Conservation (phyloP, 2,888 invertebrate genomes). For the Acanthacorydalis orientalis region DNA sequence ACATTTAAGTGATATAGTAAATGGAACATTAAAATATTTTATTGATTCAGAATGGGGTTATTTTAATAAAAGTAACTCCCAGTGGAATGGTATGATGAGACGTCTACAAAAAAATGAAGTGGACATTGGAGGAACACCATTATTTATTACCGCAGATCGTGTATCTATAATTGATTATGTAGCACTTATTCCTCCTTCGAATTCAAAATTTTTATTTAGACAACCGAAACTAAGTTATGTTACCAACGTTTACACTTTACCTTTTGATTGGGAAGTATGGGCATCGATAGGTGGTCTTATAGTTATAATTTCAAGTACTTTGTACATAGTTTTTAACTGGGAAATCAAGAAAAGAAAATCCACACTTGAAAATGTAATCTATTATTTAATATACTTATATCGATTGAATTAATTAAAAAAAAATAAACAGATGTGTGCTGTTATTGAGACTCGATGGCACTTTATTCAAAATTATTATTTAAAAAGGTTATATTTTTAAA, state of each 20-base stretch:
- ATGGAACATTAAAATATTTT: conserved; percentile 34
- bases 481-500: no score
- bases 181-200: conserved; percentile 41
- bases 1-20: conserved; percentile 36
- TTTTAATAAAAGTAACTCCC: conserved; percentile 27
- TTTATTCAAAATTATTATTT: no score
- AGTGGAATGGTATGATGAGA: conserved; percentile 51
- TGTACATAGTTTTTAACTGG: conserved; percentile 26
- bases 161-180: conserved; percentile 45
- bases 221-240: conserved; percentile 56
- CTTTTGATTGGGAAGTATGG: conserved; percentile 52
- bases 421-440: no score
- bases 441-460: no score
- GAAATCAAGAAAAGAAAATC: conserved; percentile 16
- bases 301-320: conserved; percentile 25
- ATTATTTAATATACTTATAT: no score
- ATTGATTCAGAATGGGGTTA: conserved; percentile 46
- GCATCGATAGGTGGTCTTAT: conserved; percentile 32
- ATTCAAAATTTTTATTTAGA: conserved; percentile 52
- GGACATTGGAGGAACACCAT: conserved; percentile 42
- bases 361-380: no score
- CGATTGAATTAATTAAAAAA: no score
- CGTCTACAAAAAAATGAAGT: conserved; percentile 36
- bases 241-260: conserved; percentile 50
- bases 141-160: conserved; percentile 45